Base-by-base conservation (phyloP, 2,113 vertebrate species). In the Melanerpes aurifrons region DNA sequence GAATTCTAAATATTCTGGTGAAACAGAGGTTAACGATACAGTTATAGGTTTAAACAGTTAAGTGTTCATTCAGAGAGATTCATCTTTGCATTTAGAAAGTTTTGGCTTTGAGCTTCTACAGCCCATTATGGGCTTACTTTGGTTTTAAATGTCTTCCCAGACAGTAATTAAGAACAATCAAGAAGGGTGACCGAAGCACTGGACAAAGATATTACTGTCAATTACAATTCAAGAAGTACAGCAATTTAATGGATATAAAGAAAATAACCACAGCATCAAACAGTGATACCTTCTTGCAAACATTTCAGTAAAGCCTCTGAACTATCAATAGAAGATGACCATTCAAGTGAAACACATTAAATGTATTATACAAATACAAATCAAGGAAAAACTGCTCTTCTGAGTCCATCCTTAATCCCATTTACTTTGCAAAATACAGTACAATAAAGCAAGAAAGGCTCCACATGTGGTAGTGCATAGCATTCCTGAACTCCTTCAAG, bases 401-500 rank as follows among this genome's bases (percentile, higher is more conserved):
- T 79, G 10, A 93, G 21, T 47, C 32, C 53, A 76, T 75, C 28
- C 40, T 16, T 75, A 92, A 92, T 92, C 64, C 64, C 14, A 21
- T 22, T 86, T 82, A 58, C 68, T 89, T 82, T 82, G 19, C 15
- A 89, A 94, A 95, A 79, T 53, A n/a, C 29, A 82, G 14, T 63
- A 11, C 40, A 89, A 64, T 71, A 80, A 95, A 73, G 18, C 14
- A 83, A 68, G 57, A 79, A 77, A 24, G 77, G 40, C 57, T 85
- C 82, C 79, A 53, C 80, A 61, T 83, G 86, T 77, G 74, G 77
- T 45, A 87, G 69, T 81, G 13, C 40, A 17, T 43, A 47, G 37
- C 82, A 69, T 95, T 94, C 87, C 80, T 88, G 69, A 93, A 80
- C 35, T 56, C 56, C 53, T 88, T 68, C 73, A 77, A 84, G 24